A percentile compares a stretch with the other conserved stretches of the same genome.
These are phyloP conservation scores for Molossus alvarezi DNA, from an alignment of 2,797 vertebrate genomes.

Conservation along the genomic window DNA sequence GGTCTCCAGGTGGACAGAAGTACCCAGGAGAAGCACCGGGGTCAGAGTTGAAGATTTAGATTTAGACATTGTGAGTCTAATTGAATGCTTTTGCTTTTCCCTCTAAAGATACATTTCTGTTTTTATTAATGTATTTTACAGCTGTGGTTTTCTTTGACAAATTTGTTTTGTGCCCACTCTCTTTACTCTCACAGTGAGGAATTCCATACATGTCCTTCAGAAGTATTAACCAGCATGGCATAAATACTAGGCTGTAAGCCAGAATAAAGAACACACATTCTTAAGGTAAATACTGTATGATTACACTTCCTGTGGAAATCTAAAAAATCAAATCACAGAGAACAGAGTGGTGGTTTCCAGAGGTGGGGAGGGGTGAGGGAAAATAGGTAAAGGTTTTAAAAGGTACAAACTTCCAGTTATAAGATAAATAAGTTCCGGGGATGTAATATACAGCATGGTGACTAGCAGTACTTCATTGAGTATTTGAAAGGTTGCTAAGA, in stretches of 20 bases:
- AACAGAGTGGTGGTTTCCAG: not conserved
- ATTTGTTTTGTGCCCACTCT: conserved; percentile 27
- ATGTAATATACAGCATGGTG: not conserved
- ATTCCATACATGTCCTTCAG: not conserved
- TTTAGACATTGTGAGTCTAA: not conserved
- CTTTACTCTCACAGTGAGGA: conserved; percentile 6
- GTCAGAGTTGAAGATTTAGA: not conserved
- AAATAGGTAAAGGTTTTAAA: not conserved
- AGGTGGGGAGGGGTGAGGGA: not conserved
- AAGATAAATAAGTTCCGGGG: not conserved
- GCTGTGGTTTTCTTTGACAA: not conserved
- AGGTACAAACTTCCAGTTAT: not conserved
- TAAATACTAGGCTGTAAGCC: not conserved
- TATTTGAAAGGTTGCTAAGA: not conserved
- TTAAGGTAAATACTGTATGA: not conserved
- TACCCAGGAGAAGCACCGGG: not conserved
- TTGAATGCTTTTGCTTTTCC: not conserved
- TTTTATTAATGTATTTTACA: conserved; percentile 12
- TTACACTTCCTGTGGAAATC: not conserved
- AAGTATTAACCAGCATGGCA: not conserved
- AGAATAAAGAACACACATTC: not conserved
- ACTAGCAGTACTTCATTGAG: not conserved
- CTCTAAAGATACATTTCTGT: not conserved
- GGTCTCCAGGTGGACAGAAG: not conserved
- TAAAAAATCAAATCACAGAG: not conserved